Evolutionary conservation across 2,113 vertebrate species (phyloP).

Genomic region (Aramus guarauna): DNA sequence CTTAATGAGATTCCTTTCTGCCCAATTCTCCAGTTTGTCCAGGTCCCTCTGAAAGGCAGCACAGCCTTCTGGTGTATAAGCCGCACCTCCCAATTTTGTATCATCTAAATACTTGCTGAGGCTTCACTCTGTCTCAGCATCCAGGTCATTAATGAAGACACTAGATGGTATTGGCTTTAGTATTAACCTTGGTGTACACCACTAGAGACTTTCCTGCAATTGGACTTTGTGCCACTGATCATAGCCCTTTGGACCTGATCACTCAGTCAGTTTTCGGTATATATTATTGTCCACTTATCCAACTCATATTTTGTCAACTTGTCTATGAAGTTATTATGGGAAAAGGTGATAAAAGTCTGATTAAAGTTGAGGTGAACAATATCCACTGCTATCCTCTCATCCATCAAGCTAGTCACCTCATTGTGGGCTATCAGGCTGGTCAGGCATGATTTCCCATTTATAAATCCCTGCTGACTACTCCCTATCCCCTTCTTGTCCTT

Average conservation of each 20-base stretch:
- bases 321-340: not conserved
- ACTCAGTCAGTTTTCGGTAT: not conserved
- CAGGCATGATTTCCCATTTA: not conserved
- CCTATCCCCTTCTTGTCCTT: not conserved
- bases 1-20: not conserved
- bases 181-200: not conserved
- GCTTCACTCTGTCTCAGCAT: not conserved
- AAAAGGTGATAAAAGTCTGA: not conserved
- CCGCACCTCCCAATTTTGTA: not conserved
- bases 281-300: not conserved
- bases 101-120: not conserved
- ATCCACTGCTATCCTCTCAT: not conserved
- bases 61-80: not conserved
- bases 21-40: not conserved
- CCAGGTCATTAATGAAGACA: not conserved
- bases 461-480: not conserved
- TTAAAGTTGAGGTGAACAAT: too few species aligned
- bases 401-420: not conserved
- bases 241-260: not conserved
- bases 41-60: not conserved
- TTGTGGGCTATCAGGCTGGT: not conserved
- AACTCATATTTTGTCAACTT: not conserved
- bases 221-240: not conserved
- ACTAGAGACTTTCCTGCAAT: not conserved
- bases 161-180: not conserved